A percentile compares a stretch with the other conserved stretches of the same genome.
phyloP scores from a whole-genome alignment of 2,113 vertebrate genomes.

The Takifugu flavidus region DNA sequence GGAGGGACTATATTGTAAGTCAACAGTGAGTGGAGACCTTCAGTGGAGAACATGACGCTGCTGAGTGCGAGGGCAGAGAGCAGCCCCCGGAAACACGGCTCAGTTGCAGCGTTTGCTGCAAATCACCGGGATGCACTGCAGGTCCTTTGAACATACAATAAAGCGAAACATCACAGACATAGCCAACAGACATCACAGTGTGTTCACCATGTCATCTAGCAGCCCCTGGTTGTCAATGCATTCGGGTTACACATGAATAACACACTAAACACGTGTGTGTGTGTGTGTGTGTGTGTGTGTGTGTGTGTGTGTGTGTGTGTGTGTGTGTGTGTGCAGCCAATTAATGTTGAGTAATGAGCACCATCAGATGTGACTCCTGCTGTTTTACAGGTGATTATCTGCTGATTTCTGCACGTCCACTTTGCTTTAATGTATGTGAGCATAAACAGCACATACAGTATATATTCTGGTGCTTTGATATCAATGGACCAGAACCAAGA shows the following conservation, averaged over 20 bases:
- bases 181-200: no score
- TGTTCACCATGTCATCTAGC: slow-evolving; percentile 9
- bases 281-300: slow-evolving; percentile 11
- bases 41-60: no score
- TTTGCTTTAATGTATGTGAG: not conserved
- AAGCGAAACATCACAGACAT: no score
- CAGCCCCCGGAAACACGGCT: no score
- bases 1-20: no score
- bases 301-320: slow-evolving; percentile 6
- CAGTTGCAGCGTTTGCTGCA: no score
- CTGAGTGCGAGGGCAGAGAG: no score
- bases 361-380: slow-evolving; percentile 21
- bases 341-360: slow-evolving; percentile 34
- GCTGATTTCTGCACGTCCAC: not conserved
- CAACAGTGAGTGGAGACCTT: no score
- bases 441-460: not conserved
- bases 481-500: not conserved
- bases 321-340: slow-evolving; percentile 15
- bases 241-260: no score
- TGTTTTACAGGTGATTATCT: slow-evolving; percentile 30
- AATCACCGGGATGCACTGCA: no score
- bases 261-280: slow-evolving; percentile 1
- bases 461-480: slow-evolving; percentile 12
- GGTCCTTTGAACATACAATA: no score
- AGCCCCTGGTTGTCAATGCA: not conserved